Base-by-base conservation (phyloP, 1,140 invertebrate genomes). In the Polypedilum pembai region DNA sequence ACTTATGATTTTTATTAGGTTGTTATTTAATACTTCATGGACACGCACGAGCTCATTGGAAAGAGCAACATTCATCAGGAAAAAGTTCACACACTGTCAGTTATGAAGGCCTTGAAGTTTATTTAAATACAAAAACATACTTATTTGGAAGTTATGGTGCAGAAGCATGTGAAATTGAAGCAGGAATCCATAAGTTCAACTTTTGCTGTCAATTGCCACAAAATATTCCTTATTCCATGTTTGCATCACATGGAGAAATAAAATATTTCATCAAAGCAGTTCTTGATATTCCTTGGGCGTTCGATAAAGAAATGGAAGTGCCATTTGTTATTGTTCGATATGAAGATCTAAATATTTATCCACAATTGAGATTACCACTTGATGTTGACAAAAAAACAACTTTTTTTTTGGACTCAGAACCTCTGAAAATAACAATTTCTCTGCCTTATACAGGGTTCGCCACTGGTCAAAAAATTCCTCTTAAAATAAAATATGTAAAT, bases 331-430 rank as follows among this genome's bases (percentile, higher is more conserved):
- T 66, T 8, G 63, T 66, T 7, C 63, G 63, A 18, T 66, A 66
- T 66, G 63, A 66, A 8, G 63, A 66, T 66, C 18, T 66, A 66
- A 66, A 66, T 66, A 8, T 66, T 1, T 66, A 18, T 66, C 63
- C 63, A 18, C 10, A 17, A 66, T 66, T 66, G 17, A 66, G 18
- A 66, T 15, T 66, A 8, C 10, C n/a, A 17, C n/a, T 8, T 8
- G 7, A 66, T n/a, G 12, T 8, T 18, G 63, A 66, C 2, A n/a
- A 33, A 33, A 3, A 3, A 66, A 18, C 63, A n/a, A 66, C n/a
- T 8, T 18, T 17, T 3, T 20, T 66, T 66, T 66, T 66, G 63
- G 63, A n/a, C 18, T 8, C 63, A 18, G 63, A 56, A 3, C 45
- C 45, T 12, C 3, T 66, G 18, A 66, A 18, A 17, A 66, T 17